phyloP scores from a whole-genome alignment of 2,797 vertebrate species.

The Hozukius guyotensis region DNA sequence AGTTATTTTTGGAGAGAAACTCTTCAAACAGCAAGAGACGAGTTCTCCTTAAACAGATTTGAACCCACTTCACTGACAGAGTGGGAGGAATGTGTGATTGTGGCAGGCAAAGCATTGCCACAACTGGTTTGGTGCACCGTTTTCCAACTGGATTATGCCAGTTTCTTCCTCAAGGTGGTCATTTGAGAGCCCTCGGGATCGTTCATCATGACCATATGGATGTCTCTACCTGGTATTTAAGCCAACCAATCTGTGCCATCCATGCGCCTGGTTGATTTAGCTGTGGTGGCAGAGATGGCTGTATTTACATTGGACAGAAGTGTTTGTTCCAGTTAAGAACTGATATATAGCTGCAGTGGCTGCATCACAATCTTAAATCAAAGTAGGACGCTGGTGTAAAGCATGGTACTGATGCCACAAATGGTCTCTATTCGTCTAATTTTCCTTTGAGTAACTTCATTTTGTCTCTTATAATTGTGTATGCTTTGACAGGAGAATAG shows the following conservation, averaged over 20 bases:
- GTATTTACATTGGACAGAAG: constrained; percentile 52
- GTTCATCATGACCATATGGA: constrained; percentile 56
- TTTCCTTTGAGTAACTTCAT: background rate
- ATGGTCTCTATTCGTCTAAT: background rate
- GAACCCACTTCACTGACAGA: constrained; percentile 56
- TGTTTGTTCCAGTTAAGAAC: constrained; percentile 17
- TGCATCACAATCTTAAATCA: background rate
- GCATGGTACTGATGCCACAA: background rate
- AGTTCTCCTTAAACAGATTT: constrained; percentile 52
- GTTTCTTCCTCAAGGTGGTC: constrained; percentile 59
- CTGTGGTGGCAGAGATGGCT: constrained; percentile 54
- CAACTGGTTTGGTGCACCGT: constrained; percentile 51
- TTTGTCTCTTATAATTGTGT: background rate
- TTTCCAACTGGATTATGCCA: constrained; percentile 65
- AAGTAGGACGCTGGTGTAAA: background rate
- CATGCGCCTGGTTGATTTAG: constrained; percentile 61
- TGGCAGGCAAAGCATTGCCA: constrained; percentile 52
- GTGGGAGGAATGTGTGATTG: constrained; percentile 72
- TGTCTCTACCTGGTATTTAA: constrained; percentile 62
- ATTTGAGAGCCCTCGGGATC: constrained; percentile 61
- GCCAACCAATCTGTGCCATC: constrained; percentile 60
- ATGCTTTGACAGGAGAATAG: background rate
- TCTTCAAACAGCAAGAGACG: constrained; percentile 26
- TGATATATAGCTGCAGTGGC: constrained; percentile 14
- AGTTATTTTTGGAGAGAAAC: constrained; percentile 42